Conservation (phyloP, 2,888 invertebrate genomes). For the Tineola bisselliella region DNA sequence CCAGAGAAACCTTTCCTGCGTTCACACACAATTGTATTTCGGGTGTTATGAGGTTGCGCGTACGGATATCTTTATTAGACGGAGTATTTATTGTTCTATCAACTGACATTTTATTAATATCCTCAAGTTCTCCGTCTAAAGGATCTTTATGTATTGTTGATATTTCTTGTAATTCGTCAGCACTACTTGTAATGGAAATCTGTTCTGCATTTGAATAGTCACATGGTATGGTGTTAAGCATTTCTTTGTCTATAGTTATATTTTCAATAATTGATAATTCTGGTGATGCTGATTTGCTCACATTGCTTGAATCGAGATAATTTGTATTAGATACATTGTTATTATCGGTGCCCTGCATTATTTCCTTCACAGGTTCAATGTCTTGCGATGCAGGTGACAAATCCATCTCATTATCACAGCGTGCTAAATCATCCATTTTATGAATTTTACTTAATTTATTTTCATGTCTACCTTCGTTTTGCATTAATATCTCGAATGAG, state of each 20-base stretch:
- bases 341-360: neutral
- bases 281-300: slow-evolving; percentile 47
- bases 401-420: neutral
- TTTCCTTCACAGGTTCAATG: neutral
- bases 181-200: neutral
- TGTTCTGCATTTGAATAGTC: neutral
- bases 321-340: slow-evolving; percentile 10
- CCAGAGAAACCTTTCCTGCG: too few relatives aligned
- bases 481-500: slow-evolving; percentile 43
- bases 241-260: slow-evolving; percentile 35
- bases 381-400: slow-evolving; percentile 15
- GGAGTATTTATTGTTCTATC: neutral
- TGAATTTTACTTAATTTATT: slow-evolving; percentile 29
- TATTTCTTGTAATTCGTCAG: neutral
- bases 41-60: neutral
- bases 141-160: neutral
- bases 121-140: neutral
- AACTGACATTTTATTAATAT: neutral
- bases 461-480: slow-evolving; percentile 18
- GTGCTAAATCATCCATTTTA: neutral
- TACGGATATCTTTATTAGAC: neutral
- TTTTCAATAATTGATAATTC: slow-evolving; percentile 55
- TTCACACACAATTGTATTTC: neutral
- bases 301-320: slow-evolving; percentile 34
- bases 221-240: slow-evolving; percentile 20